Evolutionary conservation across 2,113 vertebrate genomes (phyloP).

Genomic region (Xyliphius kryptos): DNA sequence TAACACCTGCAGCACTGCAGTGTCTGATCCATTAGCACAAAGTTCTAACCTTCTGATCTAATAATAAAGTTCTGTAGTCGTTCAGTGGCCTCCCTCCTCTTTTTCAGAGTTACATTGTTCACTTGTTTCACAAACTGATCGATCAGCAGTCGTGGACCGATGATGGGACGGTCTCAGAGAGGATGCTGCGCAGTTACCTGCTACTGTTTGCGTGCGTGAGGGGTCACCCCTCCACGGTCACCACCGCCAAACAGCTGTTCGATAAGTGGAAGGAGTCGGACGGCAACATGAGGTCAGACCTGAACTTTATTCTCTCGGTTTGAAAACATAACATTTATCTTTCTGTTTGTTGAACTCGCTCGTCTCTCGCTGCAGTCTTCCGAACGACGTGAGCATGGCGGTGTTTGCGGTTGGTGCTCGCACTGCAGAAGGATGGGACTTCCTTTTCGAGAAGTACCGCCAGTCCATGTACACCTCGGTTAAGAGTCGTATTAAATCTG

Average conservation of each 20-base stretch:
- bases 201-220: conserved; percentile 71
- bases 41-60: no score
- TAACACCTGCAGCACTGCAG: no score
- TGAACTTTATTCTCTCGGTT: no score
- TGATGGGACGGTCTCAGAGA: conserved; percentile 72
- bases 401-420: conserved; percentile 76
- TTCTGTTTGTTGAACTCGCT: background rate
- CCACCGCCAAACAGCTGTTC: conserved; percentile 69
- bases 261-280: conserved; percentile 71
- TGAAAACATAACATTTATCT: no score
- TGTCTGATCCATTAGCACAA: no score
- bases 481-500: conserved; percentile 66
- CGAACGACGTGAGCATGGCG: conserved; percentile 72
- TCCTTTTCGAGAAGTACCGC: conserved; percentile 76
- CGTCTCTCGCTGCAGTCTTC: conserved; percentile 61
- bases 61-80: background rate
- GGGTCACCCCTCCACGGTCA: conserved; percentile 68
- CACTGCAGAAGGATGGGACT: conserved; percentile 76
- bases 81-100: no score
- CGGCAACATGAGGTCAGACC: conserved; percentile 71
- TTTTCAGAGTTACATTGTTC: conserved; percentile 73
- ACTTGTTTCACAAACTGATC: conserved; percentile 72
- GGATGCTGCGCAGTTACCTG: conserved; percentile 70
- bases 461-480: conserved; percentile 62
- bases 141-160: conserved; percentile 75